Conservation (phyloP, 1,140 invertebrate species). For the Ectropis grisescens region DNA sequence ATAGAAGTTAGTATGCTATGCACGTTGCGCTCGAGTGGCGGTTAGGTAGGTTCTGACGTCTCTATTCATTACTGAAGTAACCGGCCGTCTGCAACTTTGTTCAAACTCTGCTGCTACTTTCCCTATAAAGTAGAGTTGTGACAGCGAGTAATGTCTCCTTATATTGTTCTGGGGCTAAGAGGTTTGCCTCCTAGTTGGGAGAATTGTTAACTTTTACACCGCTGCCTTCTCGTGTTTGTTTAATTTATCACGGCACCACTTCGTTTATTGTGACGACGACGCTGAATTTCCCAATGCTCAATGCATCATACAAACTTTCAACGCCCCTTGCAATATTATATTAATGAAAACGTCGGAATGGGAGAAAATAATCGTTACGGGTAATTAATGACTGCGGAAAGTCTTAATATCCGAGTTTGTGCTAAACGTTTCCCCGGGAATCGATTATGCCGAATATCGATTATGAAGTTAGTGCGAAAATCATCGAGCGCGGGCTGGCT, state of each 20-base stretch:
- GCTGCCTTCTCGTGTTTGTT: constrained; percentile 31
- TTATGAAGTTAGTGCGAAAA: constrained; percentile 62
- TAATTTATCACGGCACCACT: constrained; percentile 26
- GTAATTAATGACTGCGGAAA: constrained; percentile 31
- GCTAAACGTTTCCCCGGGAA: constrained; percentile 30
- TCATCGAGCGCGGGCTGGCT: constrained; percentile 46
- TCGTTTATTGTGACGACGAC: too few relatives aligned
- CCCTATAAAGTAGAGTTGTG: constrained; percentile 66
- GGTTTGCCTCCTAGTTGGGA: constrained; percentile 53
- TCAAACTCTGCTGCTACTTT: constrained; percentile 47
- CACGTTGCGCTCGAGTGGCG: constrained; percentile 47
- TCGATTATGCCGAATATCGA: constrained; percentile 52
- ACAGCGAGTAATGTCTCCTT: constrained; percentile 66
- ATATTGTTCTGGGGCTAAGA: constrained; percentile 68
- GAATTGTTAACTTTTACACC: constrained; percentile 58
- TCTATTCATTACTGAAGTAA: constrained; percentile 64
- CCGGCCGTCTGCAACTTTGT: constrained; percentile 56
- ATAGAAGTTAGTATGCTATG: constrained; percentile 52
- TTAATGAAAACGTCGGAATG: too few relatives aligned
- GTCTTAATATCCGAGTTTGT: constrained; percentile 25
- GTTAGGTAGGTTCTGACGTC: constrained; percentile 53
- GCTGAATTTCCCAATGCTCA: too few relatives aligned
- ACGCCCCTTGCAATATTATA: too few relatives aligned
- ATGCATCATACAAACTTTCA: too few relatives aligned
- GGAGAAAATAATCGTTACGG: constrained; percentile 22